A percentile compares a stretch with the other conserved stretches of the same genome.
Conservation (phyloP, 2,797 vertebrate genomes). For the Astyanax mexicanus region DNA sequence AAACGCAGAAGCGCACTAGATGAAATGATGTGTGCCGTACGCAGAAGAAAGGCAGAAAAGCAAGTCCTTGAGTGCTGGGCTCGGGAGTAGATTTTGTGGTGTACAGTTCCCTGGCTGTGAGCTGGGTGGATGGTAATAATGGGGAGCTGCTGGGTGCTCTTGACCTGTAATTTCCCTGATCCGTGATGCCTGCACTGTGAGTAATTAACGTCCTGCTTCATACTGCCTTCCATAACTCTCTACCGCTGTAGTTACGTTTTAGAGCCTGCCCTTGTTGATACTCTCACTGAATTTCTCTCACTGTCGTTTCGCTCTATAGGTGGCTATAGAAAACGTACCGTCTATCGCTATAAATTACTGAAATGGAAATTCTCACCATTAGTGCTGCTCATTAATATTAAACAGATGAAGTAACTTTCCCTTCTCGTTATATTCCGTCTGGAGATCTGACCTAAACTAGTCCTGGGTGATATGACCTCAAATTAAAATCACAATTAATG, state of each 20-base stretch:
- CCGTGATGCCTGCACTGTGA: conserved; percentile 48
- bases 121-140: conserved; percentile 54
- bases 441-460: conserved; percentile 12
- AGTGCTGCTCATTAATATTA: conserved; percentile 35
- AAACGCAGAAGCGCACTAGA: neutral
- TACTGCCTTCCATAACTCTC: conserved; percentile 49
- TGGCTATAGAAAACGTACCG: conserved; percentile 11
- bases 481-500: too few relatives aligned
- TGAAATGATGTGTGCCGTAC: conserved; percentile 13
- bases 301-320: conserved; percentile 3
- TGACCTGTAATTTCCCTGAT: conserved; percentile 61
- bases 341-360: conserved; percentile 38
- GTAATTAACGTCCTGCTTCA: conserved; percentile 59
- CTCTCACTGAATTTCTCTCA: conserved; percentile 18
- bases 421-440: conserved; percentile 21
- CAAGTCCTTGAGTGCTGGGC: neutral
- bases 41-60: neutral
- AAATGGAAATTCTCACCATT: conserved; percentile 29
- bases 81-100: neutral
- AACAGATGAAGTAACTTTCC: conserved; percentile 8
- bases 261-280: conserved; percentile 50
- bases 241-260: conserved; percentile 37
- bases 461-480: too few relatives aligned
- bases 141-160: conserved; percentile 48
- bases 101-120: conserved; percentile 29